Evolutionary conservation across 2,113 vertebrate species (phyloP).

Genomic region (Emydocephalus ijimae): DNA sequence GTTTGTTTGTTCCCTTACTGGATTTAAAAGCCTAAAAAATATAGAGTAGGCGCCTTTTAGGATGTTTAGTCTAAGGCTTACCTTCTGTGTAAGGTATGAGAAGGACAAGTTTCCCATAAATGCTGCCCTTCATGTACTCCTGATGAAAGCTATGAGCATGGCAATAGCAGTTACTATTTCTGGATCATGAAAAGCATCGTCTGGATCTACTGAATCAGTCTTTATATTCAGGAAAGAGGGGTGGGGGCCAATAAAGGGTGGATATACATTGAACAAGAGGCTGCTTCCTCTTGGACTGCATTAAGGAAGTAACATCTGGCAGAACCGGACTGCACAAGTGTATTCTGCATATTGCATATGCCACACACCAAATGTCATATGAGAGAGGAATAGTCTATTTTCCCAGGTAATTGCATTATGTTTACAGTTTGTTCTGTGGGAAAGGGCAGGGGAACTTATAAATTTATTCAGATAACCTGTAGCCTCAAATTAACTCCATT

Average conservation of each 20-base stretch:
- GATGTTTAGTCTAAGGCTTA: not conserved
- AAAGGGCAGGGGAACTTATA: conserved; percentile 30
- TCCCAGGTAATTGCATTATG: not conserved
- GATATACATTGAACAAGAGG: not conserved
- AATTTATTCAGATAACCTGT: conserved; percentile 28
- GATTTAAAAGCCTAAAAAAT: not conserved
- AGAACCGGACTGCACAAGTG: not conserved
- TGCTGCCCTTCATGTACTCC: not conserved
- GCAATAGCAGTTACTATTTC: not conserved
- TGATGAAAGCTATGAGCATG: not conserved
- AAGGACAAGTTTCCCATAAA: not conserved
- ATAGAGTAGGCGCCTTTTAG: not conserved
- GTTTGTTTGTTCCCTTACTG: not conserved
- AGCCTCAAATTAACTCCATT: conserved; percentile 26
- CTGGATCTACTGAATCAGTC: not conserved
- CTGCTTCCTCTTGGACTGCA: not conserved
- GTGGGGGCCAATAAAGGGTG: not conserved
- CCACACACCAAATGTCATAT: not conserved
- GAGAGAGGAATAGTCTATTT: not conserved
- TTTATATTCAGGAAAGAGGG: not conserved
- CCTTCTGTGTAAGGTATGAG: not conserved
- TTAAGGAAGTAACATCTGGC: not conserved
- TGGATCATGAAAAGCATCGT: not conserved
- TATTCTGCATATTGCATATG: not conserved
- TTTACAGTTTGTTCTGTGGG: conserved; percentile 23